Conservation (phyloP, 2,113 vertebrate species). For the Hippocampus barbouri region DNA sequence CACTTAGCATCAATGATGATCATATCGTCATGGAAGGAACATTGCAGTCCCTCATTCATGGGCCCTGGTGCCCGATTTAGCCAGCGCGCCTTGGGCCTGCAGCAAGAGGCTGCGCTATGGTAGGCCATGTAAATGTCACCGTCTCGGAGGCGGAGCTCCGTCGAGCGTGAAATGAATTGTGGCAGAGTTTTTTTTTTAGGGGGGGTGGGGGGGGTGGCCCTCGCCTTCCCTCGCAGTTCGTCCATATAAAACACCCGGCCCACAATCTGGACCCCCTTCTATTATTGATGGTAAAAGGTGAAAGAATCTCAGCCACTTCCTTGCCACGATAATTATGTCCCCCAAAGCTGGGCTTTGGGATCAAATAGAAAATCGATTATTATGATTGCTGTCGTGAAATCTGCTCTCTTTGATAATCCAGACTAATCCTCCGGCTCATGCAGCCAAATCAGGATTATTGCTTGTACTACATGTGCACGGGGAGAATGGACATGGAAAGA, state of each 20-base stretch:
- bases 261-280: conserved; percentile 33
- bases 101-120: conserved; percentile 61
- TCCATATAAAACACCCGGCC: conserved; percentile 40
- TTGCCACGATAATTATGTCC: conserved; percentile 21
- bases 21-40: not conserved
- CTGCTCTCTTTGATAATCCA: conserved; percentile 42
- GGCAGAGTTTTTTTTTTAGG: conserved; percentile 57
- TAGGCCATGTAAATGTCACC: conserved; percentile 73
- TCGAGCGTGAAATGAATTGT: conserved; percentile 75
- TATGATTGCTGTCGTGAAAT: conserved; percentile 32
- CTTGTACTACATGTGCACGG: conserved; percentile 23
- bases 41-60: conserved; percentile 30
- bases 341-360: conserved; percentile 19
- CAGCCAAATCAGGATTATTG: conserved; percentile 31
- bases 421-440: conserved; percentile 45
- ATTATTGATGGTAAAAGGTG: conserved; percentile 37
- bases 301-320: conserved; percentile 6
- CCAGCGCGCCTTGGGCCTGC: conserved; percentile 64
- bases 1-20: not conserved
- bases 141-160: conserved; percentile 67
- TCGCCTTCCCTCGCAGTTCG: conserved; percentile 48
- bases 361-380: conserved; percentile 16
- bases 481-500: conserved; percentile 3
- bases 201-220: conserved; percentile 28
- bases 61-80: conserved; percentile 66